Conservation (phyloP, 2,113 vertebrate genomes). For the Uropsilus gracilis region DNA sequence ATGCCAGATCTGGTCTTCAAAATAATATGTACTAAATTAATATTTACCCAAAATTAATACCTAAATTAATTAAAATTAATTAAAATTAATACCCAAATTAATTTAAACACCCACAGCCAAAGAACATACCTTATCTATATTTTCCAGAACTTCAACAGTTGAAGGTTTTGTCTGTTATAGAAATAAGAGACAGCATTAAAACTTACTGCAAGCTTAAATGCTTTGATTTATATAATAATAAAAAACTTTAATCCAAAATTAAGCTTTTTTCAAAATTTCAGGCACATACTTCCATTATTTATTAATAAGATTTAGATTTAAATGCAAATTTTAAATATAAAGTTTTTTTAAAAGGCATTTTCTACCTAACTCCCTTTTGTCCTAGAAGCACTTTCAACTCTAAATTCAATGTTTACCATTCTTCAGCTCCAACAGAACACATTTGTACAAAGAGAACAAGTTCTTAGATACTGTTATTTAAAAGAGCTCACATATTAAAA, state of each 20-base stretch:
- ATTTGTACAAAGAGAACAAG: slow-evolving; percentile 9
- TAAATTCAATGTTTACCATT: slow-evolving; percentile 46
- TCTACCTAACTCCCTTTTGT: slow-evolving; percentile 29
- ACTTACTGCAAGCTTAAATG: slow-evolving; percentile 38
- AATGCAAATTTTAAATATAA: slow-evolving; percentile 58
- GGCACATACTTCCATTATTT: neutral
- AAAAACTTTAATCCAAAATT: slow-evolving; percentile 51
- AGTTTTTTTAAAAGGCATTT: neutral
- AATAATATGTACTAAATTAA: slow-evolving; percentile 47
- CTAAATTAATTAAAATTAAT: slow-evolving; percentile 55
- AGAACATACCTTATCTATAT: slow-evolving; percentile 95
- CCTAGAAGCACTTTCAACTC: slow-evolving; percentile 4
- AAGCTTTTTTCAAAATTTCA: slow-evolving; percentile 39
- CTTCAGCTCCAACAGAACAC: slow-evolving; percentile 24
- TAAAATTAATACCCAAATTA: slow-evolving; percentile 44
- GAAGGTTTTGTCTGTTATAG: slow-evolving; percentile 93
- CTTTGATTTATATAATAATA: slow-evolving; percentile 30
- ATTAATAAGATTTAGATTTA: slow-evolving; percentile 49
- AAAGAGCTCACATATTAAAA: slow-evolving; percentile 20
- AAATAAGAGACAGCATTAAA: slow-evolving; percentile 65
- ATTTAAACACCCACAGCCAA: slow-evolving; percentile 53
- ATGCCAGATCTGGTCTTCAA: slow-evolving; percentile 17
- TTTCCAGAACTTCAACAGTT: slow-evolving; percentile 96
- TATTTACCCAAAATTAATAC: slow-evolving; percentile 45
- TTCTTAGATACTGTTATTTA: slow-evolving; percentile 19